Conservation (phyloP, 2,888 invertebrate genomes). For the Idaea aversata region DNA sequence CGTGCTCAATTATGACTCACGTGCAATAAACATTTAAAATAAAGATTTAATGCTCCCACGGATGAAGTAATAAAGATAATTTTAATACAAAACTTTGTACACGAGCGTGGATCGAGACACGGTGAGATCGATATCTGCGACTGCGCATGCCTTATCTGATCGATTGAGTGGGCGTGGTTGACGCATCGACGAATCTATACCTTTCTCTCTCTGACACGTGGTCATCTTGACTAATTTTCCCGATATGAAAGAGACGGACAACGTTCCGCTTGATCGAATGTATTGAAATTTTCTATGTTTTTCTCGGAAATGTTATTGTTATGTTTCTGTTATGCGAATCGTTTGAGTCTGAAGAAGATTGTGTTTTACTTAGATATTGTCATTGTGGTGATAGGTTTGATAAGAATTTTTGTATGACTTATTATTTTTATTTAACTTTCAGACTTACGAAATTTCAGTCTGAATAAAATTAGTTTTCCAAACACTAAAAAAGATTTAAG, state of each 20-base stretch:
- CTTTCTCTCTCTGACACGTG: constrained; percentile 40
- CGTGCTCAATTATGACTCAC: constrained; percentile 57
- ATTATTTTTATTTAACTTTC: no score
- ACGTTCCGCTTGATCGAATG: constrained; percentile 60
- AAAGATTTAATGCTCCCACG: constrained; percentile 63
- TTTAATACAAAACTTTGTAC: constrained; percentile 63
- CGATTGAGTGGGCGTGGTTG: constrained; percentile 69
- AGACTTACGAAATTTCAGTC: not conserved
- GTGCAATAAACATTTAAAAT: constrained; percentile 55
- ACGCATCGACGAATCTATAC: constrained; percentile 42
- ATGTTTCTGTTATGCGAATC: not conserved
- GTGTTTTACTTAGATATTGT: not conserved
- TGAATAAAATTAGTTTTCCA: not conserved
- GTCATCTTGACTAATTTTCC: constrained; percentile 3
- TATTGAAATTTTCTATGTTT: constrained; percentile 31
- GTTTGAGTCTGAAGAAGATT: not conserved
- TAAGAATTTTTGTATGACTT: not conserved
- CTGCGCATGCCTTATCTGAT: constrained; percentile 68
- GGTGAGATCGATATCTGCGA: constrained; percentile 62
- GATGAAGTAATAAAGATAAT: constrained; percentile 69
- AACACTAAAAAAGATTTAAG: no score
- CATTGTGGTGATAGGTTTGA: not conserved
- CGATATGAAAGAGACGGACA: constrained; percentile 44
- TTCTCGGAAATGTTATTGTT: not conserved
- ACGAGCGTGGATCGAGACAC: constrained; percentile 52